Evolutionary conservation across 2,113 vertebrate genomes (phyloP).

Genomic region (Excalfactoria chinensis): DNA sequence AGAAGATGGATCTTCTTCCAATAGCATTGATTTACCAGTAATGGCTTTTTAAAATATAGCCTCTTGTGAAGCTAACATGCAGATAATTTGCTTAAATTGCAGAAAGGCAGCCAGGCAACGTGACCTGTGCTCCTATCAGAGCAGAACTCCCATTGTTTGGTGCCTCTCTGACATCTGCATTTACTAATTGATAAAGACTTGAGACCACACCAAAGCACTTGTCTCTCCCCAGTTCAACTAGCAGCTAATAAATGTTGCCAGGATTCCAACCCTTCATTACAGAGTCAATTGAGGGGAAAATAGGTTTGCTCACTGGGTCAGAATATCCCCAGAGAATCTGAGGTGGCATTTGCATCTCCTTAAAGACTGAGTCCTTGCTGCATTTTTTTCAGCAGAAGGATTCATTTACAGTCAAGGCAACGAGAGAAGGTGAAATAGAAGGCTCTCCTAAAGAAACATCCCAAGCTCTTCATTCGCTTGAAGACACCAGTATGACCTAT

Average conservation of each 20-base stretch:
- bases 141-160: neutral
- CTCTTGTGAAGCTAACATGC: neutral
- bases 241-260: slow-evolving; percentile 9
- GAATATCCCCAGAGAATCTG: neutral
- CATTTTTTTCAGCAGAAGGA: neutral
- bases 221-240: slow-evolving; percentile 13
- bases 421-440: neutral
- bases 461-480: neutral
- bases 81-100: neutral
- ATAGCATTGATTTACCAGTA: slow-evolving; percentile 10
- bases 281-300: slow-evolving; percentile 25
- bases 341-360: neutral
- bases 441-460: neutral
- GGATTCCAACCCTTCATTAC: slow-evolving; percentile 22
- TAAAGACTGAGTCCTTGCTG: neutral
- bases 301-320: slow-evolving; percentile 15
- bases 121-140: neutral
- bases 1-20: slow-evolving; percentile 31
- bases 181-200: slow-evolving; percentile 41
- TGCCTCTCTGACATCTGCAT: neutral
- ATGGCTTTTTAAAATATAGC: slow-evolving; percentile 47
- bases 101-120: neutral
- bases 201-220: neutral
- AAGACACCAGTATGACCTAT: neutral
- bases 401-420: neutral